A percentile compares a stretch with the other conserved stretches of the same genome.
These are phyloP conservation scores for Todiramphus saurophagus DNA, from an alignment of 2,113 vertebrate genomes.

Conservation along the genomic window DNA sequence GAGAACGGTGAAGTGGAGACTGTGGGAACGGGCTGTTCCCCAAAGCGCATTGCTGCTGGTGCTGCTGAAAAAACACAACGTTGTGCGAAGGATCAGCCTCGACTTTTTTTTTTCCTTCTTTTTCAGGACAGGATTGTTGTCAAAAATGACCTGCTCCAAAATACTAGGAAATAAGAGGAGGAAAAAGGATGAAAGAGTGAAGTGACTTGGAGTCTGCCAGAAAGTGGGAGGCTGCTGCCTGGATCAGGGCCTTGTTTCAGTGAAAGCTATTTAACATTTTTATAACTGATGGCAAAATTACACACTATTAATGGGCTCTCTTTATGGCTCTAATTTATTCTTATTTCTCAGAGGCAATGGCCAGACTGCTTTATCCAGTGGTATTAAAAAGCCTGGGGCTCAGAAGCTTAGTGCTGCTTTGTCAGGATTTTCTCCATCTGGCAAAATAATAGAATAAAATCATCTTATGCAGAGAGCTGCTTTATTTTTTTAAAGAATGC, in stretches of 20 bases:
- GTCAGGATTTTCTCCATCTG: conserved; percentile 22
- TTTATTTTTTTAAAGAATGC: neutral
- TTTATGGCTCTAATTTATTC: conserved; percentile 25
- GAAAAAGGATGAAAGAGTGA: neutral
- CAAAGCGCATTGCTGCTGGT: neutral
- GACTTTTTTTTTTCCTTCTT: neutral
- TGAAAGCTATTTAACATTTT: neutral
- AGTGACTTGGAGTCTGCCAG: neutral
- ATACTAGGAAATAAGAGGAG: neutral
- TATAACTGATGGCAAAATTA: neutral
- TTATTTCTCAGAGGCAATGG: neutral
- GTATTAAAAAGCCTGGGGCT: conserved; percentile 22
- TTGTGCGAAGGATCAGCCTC: neutral
- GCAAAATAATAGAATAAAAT: conserved; percentile 22
- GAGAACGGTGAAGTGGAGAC: accelerated
- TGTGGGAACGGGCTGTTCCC: accelerated
- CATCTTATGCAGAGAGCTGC: neutral
- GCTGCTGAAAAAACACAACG: neutral
- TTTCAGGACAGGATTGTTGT: neutral
- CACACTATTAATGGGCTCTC: neutral
- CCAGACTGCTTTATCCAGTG: neutral
- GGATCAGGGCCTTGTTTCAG: neutral
- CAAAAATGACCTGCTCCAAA: neutral
- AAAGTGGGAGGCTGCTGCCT: neutral
- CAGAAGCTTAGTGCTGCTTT: conserved; percentile 11